Conservation (phyloP, 1,140 invertebrate genomes). For the Drosophila jambulina region DNA sequence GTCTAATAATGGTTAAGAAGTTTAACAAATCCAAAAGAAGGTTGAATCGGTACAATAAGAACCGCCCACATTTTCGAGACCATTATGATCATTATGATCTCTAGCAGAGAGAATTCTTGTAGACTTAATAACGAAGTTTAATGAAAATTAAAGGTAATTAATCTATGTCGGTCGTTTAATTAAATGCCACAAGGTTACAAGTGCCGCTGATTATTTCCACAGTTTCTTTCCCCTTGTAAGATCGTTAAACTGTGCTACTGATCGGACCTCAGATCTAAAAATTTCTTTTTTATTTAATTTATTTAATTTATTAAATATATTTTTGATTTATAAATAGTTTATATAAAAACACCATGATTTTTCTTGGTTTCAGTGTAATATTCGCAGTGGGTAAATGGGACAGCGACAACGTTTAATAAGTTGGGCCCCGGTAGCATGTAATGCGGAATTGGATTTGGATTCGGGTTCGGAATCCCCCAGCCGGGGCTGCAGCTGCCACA, state of each 20-base stretch:
- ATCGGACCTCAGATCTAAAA: background rate
- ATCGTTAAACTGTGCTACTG: background rate
- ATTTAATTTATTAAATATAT: background rate
- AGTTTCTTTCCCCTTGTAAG: background rate
- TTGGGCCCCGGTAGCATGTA: constrained; percentile 75
- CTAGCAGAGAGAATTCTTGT: background rate
- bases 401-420: constrained; percentile 83
- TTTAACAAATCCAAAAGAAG: background rate
- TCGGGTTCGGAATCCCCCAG: constrained; percentile 39
- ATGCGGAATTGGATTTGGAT: constrained; percentile 80
- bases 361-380: constrained; percentile 13
- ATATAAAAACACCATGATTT: background rate
- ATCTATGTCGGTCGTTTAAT: background rate
- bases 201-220: background rate
- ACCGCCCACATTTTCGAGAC: too few relatives aligned
- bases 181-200: background rate
- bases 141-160: background rate
- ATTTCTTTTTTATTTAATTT: background rate
- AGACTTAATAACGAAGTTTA: background rate
- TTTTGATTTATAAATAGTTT: background rate
- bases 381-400: constrained; percentile 77
- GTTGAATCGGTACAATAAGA: too few relatives aligned
- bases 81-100: background rate
- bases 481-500: constrained; percentile 68
- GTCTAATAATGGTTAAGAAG: too few relatives aligned